Evolutionary conservation across 2,797 vertebrate species (phyloP), one percentile per base, ranked within the genome.

Genomic region (Argyrosomus regius): DNA sequence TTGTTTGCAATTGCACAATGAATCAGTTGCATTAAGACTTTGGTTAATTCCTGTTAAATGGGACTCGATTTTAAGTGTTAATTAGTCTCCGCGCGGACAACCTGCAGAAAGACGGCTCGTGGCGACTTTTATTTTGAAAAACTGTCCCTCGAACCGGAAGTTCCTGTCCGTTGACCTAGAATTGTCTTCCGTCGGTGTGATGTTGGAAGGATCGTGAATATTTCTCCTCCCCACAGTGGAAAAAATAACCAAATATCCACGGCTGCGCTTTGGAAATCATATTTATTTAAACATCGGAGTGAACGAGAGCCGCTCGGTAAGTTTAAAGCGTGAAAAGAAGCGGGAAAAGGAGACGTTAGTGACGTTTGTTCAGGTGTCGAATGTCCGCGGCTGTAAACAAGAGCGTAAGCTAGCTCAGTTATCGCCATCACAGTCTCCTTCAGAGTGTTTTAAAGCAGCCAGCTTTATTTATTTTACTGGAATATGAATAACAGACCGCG

Each of bases 331-430:
- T 3, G 12, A 5, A 54, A 26, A 2, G 5, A 20, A 17, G 7
- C 35, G 18, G 13, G 43, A 24, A 16, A 18, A 18, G 1, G 22
- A 20, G 8, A 8, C 35, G 8, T 41, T 52, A 18, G 16, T 4
- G 8, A 16, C 35, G 43, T 43, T 43, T 43, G 80, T 13, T 61
- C 22, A 13, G 9, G 85, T 82, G 70, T 82, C 78, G 80, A 80
- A 85, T 87, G 53, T 82, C 83, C 46, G 83, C 61, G 28, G 49
- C 65, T 86, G 83, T 85, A 85, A 87, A 91, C 81, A 86, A 80
- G 57, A 60, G 63, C 35, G 35, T 39, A 8, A n/a, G 50, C 12
- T 64, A 67, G 62, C 24, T 72, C 8, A 11, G 20, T 22, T 54
- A 0, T 22, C n/a, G 0, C 13, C 17, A 1, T 17, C 31, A 18